Evolutionary conservation across 2,888 invertebrate genomes (phyloP).

Genomic region (Drosophila kanekoi): DNA sequence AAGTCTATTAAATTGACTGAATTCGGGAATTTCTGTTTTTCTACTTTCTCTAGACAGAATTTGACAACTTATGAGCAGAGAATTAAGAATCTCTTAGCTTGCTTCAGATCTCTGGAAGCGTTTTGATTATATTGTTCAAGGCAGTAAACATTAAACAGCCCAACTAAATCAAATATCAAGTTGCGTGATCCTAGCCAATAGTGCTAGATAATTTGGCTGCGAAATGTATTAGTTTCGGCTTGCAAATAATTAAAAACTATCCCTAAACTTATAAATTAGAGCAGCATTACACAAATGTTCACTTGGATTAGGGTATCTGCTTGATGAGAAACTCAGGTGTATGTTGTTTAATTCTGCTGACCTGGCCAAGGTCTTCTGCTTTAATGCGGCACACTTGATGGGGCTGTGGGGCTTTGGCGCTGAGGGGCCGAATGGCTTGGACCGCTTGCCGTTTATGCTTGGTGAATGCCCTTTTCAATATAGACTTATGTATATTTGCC

Average conservation of each 20-base stretch:
- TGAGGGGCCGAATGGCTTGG: neutral
- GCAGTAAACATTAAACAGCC: no score
- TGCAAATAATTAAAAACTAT: no score
- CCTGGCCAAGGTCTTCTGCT: slow-evolving; percentile 17
- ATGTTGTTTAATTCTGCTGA: slow-evolving; percentile 23
- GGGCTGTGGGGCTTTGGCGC: neutral
- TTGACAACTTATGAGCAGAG: neutral
- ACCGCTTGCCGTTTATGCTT: slow-evolving; percentile 4
- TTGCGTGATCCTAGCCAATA: no score
- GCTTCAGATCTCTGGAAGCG: no score
- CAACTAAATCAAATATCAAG: no score
- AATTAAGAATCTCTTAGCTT: no score
- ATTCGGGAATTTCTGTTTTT: neutral
- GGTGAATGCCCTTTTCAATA: slow-evolving; percentile 23
- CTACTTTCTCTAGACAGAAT: neutral
- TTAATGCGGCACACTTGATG: neutral
- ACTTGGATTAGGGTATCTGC: neutral
- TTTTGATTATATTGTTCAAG: no score
- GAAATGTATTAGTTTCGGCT: no score
- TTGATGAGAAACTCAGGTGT: slow-evolving; percentile 1
- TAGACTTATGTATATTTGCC: slow-evolving; percentile 42
- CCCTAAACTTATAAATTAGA: no score
- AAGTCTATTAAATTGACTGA: slow-evolving; percentile 16
- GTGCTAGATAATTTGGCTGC: no score
- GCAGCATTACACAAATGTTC: no score